Conservation (phyloP, 2,888 invertebrate species). For the Sinohyriopsis cumingii region DNA sequence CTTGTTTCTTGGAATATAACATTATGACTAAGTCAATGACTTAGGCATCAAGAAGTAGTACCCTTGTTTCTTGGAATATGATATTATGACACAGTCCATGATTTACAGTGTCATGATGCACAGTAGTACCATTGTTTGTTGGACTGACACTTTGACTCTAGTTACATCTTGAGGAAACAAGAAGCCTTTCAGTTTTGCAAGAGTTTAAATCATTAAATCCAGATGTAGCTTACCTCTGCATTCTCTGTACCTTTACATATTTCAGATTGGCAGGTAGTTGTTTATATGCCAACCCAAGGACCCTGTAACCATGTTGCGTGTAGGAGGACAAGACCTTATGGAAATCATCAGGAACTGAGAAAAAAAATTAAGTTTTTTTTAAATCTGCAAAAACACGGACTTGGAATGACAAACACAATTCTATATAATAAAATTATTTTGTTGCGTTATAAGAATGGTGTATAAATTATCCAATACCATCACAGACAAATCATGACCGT, state of each 20-base stretch:
- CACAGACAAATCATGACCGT: background rate
- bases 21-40: too few species aligned
- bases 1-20: too few species aligned
- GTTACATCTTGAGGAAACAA: too few species aligned
- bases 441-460: background rate
- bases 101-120: too few species aligned
- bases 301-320: constrained; percentile 74
- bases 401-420: background rate
- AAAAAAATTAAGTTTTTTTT: background rate
- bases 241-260: constrained; percentile 70
- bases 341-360: constrained; percentile 74
- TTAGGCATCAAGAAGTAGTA: too few species aligned
- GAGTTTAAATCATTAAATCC: too few species aligned
- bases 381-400: background rate
- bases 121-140: too few species aligned
- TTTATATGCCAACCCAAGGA: constrained; percentile 75
- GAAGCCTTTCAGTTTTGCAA: too few species aligned
- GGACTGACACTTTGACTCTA: too few species aligned
- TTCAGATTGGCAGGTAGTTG: constrained; percentile 70
- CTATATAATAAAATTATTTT: background rate
- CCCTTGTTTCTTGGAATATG: too few species aligned
- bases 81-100: too few species aligned
- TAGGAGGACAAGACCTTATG: constrained; percentile 73
- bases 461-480: background rate
- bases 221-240: constrained; percentile 57